Percentiles rank a stretch among this genome's conserved stretches.
Evolutionary conservation across 2,113 vertebrate genomes (phyloP).

Genomic region (Saguinus imperator): DNA sequence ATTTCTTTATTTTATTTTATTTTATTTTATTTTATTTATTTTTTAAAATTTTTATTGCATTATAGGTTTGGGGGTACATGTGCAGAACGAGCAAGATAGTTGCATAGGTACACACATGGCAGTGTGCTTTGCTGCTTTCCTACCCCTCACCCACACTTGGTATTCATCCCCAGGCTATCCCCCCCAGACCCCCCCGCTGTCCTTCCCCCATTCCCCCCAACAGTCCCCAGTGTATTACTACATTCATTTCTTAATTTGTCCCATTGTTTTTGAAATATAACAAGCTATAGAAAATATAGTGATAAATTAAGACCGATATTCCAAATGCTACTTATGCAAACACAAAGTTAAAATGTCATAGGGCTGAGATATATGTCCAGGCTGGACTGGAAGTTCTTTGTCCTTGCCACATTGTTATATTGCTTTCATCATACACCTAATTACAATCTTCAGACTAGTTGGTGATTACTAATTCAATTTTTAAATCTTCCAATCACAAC

Average conservation of each 20-base stretch:
- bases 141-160: too few species aligned
- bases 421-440: neutral
- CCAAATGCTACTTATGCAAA: neutral
- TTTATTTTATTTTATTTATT: too few species aligned
- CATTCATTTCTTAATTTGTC: neutral
- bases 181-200: too few species aligned
- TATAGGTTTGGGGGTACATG: too few species aligned
- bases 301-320: neutral
- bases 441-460: neutral
- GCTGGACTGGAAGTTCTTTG: neutral
- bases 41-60: too few species aligned
- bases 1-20: neutral
- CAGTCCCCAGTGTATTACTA: too few species aligned
- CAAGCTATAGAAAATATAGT: neutral
- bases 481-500: neutral
- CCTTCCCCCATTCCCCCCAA: too few species aligned
- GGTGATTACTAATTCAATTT: neutral
- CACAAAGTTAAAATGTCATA: neutral
- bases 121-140: too few species aligned
- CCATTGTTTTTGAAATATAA: conserved; percentile 1
- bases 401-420: too few species aligned
- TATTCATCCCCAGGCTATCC: too few species aligned
- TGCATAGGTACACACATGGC: too few species aligned
- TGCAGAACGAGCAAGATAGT: too few species aligned
- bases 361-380: neutral